Evolutionary conservation across 2,113 vertebrate species (phyloP), one percentile per base, ranked within the genome.

Genomic region (Cryptomyrus ogoouensis): DNA sequence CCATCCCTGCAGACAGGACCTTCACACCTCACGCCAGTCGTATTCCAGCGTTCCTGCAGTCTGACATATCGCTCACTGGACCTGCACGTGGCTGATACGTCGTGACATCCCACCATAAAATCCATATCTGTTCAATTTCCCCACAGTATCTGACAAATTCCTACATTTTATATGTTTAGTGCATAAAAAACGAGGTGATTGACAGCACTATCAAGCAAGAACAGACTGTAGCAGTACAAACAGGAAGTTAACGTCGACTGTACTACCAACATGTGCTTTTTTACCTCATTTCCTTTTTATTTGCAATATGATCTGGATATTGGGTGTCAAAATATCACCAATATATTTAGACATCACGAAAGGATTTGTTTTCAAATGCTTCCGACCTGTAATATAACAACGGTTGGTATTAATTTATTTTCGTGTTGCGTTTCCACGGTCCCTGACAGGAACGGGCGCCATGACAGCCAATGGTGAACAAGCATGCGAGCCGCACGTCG

Each of bases 321-420:
- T 80, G 44, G 70, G 44, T 89, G 70, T 49, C 88, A 74, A 80
- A 77, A 89, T 77, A 15, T 49, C 66, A 74, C 46, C 10, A 77
- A 50, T 89, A 31, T 50, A 52, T 52, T 6, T 21, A 12, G 27
- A 89, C 62, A 49, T 52, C 70, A 42, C 15, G 47, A 19, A 50
- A 50, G 27, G 50, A 89, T 83, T 49, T 83, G 70, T 83, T 89
- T 89, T 83, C 7, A 42, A 31, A 89, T 89, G 74, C 35, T 80
- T 80, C 74, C 35, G 47, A 13, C 35, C n/a, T 46, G 74, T 80
- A 80, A 35, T 42, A 80, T 80, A 80, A 80, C 74, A 80, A 80
- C 7, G 74, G 15, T 19, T 80, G 13, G 35, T 39, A 42, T 80
- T 42, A 8, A 84, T 84, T 84, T 84, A 24, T 84, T 24, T 47